Evolutionary conservation across 1,140 invertebrate species (phyloP), one percentile per base, ranked within the genome.

Genomic region (Aphelenchoides besseyi): DNA sequence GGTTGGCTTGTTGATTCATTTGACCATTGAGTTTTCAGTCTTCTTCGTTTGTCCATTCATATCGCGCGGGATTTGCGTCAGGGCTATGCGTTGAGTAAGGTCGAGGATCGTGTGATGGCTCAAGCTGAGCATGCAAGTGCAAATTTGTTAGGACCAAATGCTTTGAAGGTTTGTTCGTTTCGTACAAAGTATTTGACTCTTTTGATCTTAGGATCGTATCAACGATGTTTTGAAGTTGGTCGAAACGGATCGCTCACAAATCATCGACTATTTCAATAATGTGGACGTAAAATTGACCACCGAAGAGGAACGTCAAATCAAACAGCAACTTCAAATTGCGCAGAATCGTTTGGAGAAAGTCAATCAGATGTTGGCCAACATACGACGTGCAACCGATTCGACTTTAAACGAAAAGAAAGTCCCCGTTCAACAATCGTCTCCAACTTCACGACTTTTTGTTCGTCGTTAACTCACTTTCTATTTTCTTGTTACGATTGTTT

Each of bases 131-230:
- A 66, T n/a, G 30, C 32, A 12, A 66, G 36, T 32, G 63, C 32
- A 23, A 66, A 36, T 26, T 30, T 66, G 1, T 18, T 66, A 2
- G 30, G 32, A 32, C 63, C 63, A 16, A 35, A 66, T 53, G 63
- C 63, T 63, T 8, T 66, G 26, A 66, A 66, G 63, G 63, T 36
- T 2, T 30, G 16, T 18, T 66, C 36, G 36, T 32, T 1, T 18
- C 12, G 30, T 66, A 16, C 36, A 55, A 32, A 2, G 1, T 8
- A 8, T 59, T 59, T 8, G 37, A 8, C n/a, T 8, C 32, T 59
- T 12, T 59, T 66, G 32, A 33, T 66, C 36, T 37, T 53, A 66
- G 63, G 63, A 66, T 30, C 63, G 63, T 0, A 66, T 66, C 63
- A 66, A 66, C 30, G 63, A 16, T 33, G 29, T 66, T 32, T 53